Evolutionary conservation across 2,113 vertebrate genomes (phyloP), one percentile per base, ranked within the genome.

Genomic region (Cavia aperea): DNA sequence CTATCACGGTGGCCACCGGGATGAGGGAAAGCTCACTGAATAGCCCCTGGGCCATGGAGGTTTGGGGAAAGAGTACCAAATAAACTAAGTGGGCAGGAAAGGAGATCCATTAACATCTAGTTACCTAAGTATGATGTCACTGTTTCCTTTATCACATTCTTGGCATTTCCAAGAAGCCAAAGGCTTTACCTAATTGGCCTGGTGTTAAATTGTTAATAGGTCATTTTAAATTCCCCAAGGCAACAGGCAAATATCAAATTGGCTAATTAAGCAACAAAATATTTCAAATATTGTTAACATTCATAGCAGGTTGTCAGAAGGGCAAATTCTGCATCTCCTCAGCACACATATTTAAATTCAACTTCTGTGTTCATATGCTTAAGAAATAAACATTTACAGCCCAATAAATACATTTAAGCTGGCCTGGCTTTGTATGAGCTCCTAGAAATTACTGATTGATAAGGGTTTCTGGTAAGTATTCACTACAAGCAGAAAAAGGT

Each of bases 191-290:
- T 95, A 97, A 95, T 94, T 95, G 95, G 84, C 66, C 87, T 94
- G 92, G 60, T 89, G 72, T 81, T 93, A 95, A 95, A 91, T 73
- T 96, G 92, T 93, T 96, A 95, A 93, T 91, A 86, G 87, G 89
- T 92, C 91, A 97, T 58, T 95, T 88, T 93, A 94, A 94, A 95
- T 94, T 93, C 89, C 94, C 95, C 70, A 94, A 95, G 92, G 93
- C 89, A 91, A 72, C 81, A 96, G 87, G 29, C 91, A 96, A 96
- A 94, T 96, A 95, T 83, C 92, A 96, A 85, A 95, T 89, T 91
- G 78, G 85, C 84, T 96, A 94, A 96, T 96, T 96, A 96, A 96
- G 94, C 73, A 94, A 94, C 92, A 89, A 95, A 95, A 95, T 90
- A 94, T 95, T 96, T 96, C 81, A 93, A 96, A 94, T 94, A 96